phyloP scores from a whole-genome alignment of 1,140 invertebrate species.

The Atta cephalotes region DNA sequence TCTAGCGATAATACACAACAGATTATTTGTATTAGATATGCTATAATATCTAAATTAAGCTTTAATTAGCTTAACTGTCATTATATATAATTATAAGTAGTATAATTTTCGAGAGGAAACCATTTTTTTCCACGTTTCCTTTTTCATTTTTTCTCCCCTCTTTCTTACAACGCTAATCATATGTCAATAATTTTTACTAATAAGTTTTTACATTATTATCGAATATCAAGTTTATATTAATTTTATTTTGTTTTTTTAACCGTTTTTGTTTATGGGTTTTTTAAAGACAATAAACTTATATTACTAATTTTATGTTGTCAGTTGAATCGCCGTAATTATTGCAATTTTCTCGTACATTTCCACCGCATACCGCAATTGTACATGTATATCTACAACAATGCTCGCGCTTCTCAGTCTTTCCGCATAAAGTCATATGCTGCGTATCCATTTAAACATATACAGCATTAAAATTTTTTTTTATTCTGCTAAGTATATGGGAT shows the following conservation, averaged over 20 bases:
- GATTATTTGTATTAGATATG: too few relatives aligned
- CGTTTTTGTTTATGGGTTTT: not conserved
- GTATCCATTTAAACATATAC: not conserved
- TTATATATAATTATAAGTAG: too few relatives aligned
- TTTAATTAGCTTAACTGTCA: too few relatives aligned
- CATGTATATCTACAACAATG: not conserved
- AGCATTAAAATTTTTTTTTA: not conserved
- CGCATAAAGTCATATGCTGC: not conserved
- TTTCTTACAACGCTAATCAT: too few relatives aligned
- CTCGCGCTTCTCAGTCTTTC: not conserved
- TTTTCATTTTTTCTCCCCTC: too few relatives aligned
- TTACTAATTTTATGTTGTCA: slow-evolving; percentile 12
- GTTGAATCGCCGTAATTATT: not conserved
- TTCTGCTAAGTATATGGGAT: not conserved
- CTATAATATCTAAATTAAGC: too few relatives aligned
- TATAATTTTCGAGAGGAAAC: too few relatives aligned
- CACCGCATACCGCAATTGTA: not conserved
- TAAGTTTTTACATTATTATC: not conserved
- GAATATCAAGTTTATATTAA: not conserved
- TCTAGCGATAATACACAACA: too few relatives aligned
- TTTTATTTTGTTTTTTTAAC: not conserved
- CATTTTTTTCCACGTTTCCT: too few relatives aligned
- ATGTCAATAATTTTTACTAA: slow-evolving; percentile 3
- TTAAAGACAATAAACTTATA: not conserved
- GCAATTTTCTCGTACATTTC: not conserved